A percentile compares a stretch with the other conserved stretches of the same genome.
phyloP scores from a whole-genome alignment of 92 coral and sea anemone species.

The Siderastrea radians region DNA sequence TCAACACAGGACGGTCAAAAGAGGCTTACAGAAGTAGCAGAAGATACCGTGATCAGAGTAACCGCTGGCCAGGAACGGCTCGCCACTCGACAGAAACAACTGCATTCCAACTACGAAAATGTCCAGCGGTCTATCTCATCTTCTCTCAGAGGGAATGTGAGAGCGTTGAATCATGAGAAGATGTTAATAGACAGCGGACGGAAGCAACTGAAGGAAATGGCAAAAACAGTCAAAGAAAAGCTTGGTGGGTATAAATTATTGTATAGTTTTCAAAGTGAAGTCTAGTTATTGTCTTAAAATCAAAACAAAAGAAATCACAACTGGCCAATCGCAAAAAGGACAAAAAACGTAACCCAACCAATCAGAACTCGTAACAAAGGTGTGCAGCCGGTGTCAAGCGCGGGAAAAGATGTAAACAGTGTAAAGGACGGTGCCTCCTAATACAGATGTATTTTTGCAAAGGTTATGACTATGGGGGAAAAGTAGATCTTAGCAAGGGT shows the following conservation, averaged over 20 bases:
- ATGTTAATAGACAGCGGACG: constrained; percentile 79
- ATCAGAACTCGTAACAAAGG: too few relatives aligned
- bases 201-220: constrained; percentile 85
- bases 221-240: constrained; percentile 71
- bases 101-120: constrained; percentile 73
- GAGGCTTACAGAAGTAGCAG: constrained; percentile 68
- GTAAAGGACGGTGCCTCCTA: too few relatives aligned
- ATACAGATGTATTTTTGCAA: too few relatives aligned
- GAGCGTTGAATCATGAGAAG: constrained; percentile 84
- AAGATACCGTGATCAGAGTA: constrained; percentile 83
- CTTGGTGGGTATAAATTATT: constrained; percentile 68
- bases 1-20: constrained; percentile 79
- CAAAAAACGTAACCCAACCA: too few relatives aligned
- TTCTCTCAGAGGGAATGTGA: constrained; percentile 74
- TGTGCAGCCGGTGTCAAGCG: too few relatives aligned
- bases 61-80: constrained; percentile 93
- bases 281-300: not conserved
- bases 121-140: constrained; percentile 82
- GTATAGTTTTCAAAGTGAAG: not conserved
- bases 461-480: too few relatives aligned
- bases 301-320: not conserved
- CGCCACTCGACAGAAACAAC: constrained; percentile 76
- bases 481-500: too few relatives aligned
- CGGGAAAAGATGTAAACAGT: too few relatives aligned
- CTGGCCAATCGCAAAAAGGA: not conserved